Base-by-base conservation (phyloP, 2,797 vertebrate species). In the Mormyrus proboscirostris region DNA sequence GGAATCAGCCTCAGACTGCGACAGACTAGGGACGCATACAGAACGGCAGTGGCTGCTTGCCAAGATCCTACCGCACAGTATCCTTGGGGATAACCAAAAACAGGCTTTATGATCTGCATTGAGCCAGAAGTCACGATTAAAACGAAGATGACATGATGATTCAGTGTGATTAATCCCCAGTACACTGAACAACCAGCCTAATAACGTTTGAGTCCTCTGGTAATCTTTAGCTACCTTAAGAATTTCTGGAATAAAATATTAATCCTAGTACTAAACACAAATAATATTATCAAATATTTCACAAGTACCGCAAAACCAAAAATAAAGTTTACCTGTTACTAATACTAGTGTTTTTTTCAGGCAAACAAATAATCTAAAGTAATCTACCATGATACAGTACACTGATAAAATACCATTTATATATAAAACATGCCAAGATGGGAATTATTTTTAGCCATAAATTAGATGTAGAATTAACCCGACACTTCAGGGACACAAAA, bases 211-310 rank as follows among this genome's bases (percentile, higher is more conserved):
- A 25, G 22, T n/a, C 1, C 2, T 22, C 2, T 82, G 44, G 82
- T 41, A 59, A 59, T 87, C 85, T 57, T 29, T 86, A 29, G n/a
- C 2, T 41, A 57, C 33, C 53, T 19, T 7, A 10, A 41, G 85
- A 87, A 87, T 86, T 41, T 55, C 8, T 55, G 29, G 16, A 59
- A 33, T 86, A 44, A 87, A 55, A 87, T 87, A 41, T 29, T 86
- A 53, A 87, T 53, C 85, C 51, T 38, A 25, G 47, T 5, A 49
- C 9, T 50, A 84, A 50, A 25, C 85, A 38, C 5, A 10, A 87
- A 29, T n/a, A 29, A 55, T 86, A 10, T 51, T 86, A 25, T 86
- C 53, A 57, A 87, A 87, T 87, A 49, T 51, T 84, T 84, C 29
- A 29, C 49, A 22, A 51, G n/a, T 12, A 29, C 22, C n/a, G 2